phyloP scores from a whole-genome alignment of 2,797 vertebrate species.

The Thunnus albacares region DNA sequence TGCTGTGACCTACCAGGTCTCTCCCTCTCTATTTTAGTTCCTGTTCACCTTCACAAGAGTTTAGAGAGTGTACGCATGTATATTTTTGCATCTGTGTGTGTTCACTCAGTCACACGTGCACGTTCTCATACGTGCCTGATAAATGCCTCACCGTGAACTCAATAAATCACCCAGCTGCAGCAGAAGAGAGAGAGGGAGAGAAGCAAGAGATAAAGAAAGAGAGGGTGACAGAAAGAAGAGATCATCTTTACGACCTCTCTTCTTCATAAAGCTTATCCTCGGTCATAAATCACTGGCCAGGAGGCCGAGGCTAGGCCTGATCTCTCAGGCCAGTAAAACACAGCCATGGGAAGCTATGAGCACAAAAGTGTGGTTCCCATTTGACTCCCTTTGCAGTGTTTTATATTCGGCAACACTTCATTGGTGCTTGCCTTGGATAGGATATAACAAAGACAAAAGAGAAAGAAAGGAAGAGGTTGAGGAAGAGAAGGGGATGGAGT shows the following conservation, averaged over 20 bases:
- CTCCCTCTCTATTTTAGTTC: constrained; percentile 30
- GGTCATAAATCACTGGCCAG: constrained; percentile 79
- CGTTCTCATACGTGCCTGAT: constrained; percentile 68
- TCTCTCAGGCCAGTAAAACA: constrained; percentile 73
- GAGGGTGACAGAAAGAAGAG: constrained; percentile 75
- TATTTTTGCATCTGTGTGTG: constrained; percentile 51
- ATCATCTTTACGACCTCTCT: constrained; percentile 76
- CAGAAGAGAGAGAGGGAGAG: constrained; percentile 44
- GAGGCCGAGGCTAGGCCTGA: constrained; percentile 57
- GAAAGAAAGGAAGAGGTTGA: constrained; percentile 25
- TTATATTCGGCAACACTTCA: constrained; percentile 84
- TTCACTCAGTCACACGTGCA: constrained; percentile 42
- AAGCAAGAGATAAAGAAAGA: constrained; percentile 66
- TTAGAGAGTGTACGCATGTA: constrained; percentile 8
- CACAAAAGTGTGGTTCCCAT: constrained; percentile 76
- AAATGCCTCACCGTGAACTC: constrained; percentile 65
- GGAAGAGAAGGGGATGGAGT: constrained; percentile 38
- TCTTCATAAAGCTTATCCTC: constrained; percentile 76
- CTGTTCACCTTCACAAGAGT: constrained; percentile 21
- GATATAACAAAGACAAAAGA: constrained; percentile 52
- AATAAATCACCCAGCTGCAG: constrained; percentile 73
- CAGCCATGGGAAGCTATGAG: constrained; percentile 68
- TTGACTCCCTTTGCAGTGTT: constrained; percentile 77
- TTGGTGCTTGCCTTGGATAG: constrained; percentile 66
- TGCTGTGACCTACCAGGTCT: constrained; percentile 37